These are phyloP conservation scores for Salticus scenicus DNA, from an alignment of 2,888 invertebrate species.

Conservation along the genomic window DNA sequence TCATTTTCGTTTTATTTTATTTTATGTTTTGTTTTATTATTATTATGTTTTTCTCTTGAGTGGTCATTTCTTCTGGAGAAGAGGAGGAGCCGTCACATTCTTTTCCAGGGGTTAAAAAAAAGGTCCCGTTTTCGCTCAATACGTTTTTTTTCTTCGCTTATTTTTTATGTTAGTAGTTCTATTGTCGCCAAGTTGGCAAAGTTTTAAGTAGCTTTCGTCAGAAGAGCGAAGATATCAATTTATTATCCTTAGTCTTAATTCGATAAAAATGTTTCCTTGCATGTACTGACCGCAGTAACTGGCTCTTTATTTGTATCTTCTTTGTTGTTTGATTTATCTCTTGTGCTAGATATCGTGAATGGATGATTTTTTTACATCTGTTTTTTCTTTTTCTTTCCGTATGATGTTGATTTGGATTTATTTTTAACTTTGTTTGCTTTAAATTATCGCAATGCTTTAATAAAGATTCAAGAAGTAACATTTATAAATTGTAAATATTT, in stretches of 20 bases:
- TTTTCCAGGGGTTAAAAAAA: constrained; percentile 32
- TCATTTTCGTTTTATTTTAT: constrained; percentile 8
- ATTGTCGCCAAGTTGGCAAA: constrained; percentile 11
- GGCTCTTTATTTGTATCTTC: no score
- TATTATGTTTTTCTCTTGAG: neutral
- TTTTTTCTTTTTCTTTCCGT: no score
- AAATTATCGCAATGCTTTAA: no score
- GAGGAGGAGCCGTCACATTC: constrained; percentile 67
- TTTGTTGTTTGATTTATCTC: no score
- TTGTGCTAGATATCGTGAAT: no score
- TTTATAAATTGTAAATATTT: no score
- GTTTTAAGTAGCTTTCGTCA: constrained; percentile 14
- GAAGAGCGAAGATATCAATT: neutral
- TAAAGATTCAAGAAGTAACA: no score
- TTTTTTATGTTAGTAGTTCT: neutral
- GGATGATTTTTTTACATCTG: no score
- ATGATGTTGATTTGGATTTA: no score
- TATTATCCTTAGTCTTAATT: neutral
- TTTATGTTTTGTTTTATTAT: constrained; percentile 14
- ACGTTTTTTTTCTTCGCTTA: constrained; percentile 16
- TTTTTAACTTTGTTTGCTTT: no score
- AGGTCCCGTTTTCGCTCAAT: constrained; percentile 47
- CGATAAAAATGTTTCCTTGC: no score
- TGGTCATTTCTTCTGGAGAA: constrained; percentile 64
- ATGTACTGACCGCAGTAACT: no score